Evolutionary conservation across 2,888 invertebrate species (phyloP), one percentile per base, ranked within the genome.

Genomic region (Deilephila porcellus): DNA sequence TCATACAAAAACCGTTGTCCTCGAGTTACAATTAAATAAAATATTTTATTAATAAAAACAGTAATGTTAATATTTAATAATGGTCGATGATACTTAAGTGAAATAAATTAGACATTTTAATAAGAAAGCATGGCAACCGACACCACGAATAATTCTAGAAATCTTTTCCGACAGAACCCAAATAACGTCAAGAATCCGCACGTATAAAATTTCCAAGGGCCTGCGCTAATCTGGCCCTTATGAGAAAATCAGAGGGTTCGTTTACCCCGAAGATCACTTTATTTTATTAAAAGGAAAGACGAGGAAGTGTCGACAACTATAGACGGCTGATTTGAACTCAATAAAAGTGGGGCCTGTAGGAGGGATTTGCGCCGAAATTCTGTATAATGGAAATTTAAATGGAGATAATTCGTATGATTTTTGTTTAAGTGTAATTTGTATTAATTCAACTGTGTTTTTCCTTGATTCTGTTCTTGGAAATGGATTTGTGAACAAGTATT

Each of bases 211-310:
- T 70, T 73, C 73, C 60, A 73, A 70, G 62, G 56, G 70, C 25
- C 52, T 64, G 76, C 82, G 76, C 78, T 87, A 86, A 86, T 86
- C 83, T 60, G 82, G 80, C 80, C 81, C 83, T 81, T 81, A 83
- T 82, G 83, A 83, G 81, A 25, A 67, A 82, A 81, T 82, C 82
- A 78, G 82, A 76, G 77, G 79, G 85, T 84, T 77, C 82, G 71
- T 80, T 80, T 85, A 82, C 83, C 83, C 85, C 80, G 78, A 85
- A 88, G 85, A 86, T 83, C 82, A 82, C 85, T 85, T 86, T 88
- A 88, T 88, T 88, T 88, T 88, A 90, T 88, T 89, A 90, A 87
- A 85, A 83, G n/a, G 71, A 6, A 56, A 56, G 56, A 56, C 56
- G 56, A n/a, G 34, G 37, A 34, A 59, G 71, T 60, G 45, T 20